Evolutionary conservation across 1,140 invertebrate species (phyloP).

Genomic region (Rhizoglyphus robini): DNA sequence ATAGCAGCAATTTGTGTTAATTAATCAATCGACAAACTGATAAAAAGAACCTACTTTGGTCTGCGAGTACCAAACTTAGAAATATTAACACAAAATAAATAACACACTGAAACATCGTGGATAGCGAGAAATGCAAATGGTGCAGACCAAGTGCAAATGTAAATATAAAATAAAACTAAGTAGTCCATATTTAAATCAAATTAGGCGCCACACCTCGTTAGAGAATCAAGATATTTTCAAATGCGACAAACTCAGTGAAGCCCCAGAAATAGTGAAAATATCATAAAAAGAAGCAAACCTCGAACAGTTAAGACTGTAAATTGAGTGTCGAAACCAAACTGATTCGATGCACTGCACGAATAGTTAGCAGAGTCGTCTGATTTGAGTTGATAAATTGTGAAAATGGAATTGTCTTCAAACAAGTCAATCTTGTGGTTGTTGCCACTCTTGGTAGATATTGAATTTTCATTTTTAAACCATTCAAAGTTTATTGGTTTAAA

Average conservation of each 20-base stretch:
- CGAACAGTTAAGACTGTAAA: conserved; percentile 35
- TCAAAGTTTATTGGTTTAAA: conserved; percentile 17
- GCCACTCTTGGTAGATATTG: background rate
- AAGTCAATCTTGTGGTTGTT: background rate
- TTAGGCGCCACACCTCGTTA: background rate
- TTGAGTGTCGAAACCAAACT: conserved; percentile 46
- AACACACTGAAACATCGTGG: conserved; percentile 1
- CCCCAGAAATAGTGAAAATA: conserved; percentile 63
- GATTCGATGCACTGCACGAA: conserved; percentile 54
- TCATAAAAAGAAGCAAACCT: conserved; percentile 20
- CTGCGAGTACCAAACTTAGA: no score
- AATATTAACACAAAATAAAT: no score
- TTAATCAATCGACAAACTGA: no score
- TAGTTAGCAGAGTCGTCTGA: conserved; percentile 53
- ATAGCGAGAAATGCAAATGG: no score
- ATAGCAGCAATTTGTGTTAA: background rate
- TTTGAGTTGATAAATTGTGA: conserved; percentile 34
- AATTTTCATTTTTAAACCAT: conserved; percentile 21
- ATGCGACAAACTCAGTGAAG: conserved; percentile 65
- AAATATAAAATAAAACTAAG: no score
- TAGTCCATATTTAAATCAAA: no score
- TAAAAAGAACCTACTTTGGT: no score
- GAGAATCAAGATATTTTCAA: background rate
- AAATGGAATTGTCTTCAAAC: conserved; percentile 13
- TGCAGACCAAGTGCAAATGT: no score